Evolutionary conservation across 2,797 vertebrate genomes (phyloP).

Genomic region (Chromis chromis): DNA sequence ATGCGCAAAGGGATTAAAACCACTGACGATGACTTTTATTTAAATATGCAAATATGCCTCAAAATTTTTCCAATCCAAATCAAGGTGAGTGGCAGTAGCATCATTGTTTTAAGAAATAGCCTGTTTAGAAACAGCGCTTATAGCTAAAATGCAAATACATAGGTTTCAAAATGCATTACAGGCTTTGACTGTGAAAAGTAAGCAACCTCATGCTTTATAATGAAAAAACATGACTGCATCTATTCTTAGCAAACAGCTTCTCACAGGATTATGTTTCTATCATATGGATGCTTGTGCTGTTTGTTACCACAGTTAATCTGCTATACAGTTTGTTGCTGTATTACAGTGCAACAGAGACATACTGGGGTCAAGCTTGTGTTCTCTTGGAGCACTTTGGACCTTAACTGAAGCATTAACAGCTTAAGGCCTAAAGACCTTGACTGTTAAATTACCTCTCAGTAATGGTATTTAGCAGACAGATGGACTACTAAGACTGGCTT

Average conservation of each 20-base stretch:
- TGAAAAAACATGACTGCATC: background rate
- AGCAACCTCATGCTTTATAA: background rate
- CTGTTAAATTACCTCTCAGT: slow-evolving; percentile 73
- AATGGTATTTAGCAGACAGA: slow-evolving; percentile 69
- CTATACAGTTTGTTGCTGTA: slow-evolving; percentile 20
- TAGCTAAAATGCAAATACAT: no score
- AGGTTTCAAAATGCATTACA: no score
- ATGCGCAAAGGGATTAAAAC: no score
- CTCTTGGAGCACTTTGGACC: slow-evolving; percentile 42
- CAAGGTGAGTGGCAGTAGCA: no score
- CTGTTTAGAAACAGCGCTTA: no score
- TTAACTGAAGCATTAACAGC: slow-evolving; percentile 68
- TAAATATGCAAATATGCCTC: no score
- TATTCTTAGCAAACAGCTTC: background rate
- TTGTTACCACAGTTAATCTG: slow-evolving; percentile 19
- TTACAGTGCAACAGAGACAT: slow-evolving; percentile 28
- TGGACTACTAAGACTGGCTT: slow-evolving; percentile 62
- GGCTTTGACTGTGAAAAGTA: background rate
- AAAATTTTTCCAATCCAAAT: no score
- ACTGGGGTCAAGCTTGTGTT: slow-evolving; percentile 39
- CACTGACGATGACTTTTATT: no score
- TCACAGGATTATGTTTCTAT: slow-evolving; percentile 32
- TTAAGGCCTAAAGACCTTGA: slow-evolving; percentile 66
- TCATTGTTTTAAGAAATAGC: no score
- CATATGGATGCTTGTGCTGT: slow-evolving; percentile 18